Base-by-base conservation (phyloP, 2,113 vertebrate species). In the Corythornis madagascariensis region DNA sequence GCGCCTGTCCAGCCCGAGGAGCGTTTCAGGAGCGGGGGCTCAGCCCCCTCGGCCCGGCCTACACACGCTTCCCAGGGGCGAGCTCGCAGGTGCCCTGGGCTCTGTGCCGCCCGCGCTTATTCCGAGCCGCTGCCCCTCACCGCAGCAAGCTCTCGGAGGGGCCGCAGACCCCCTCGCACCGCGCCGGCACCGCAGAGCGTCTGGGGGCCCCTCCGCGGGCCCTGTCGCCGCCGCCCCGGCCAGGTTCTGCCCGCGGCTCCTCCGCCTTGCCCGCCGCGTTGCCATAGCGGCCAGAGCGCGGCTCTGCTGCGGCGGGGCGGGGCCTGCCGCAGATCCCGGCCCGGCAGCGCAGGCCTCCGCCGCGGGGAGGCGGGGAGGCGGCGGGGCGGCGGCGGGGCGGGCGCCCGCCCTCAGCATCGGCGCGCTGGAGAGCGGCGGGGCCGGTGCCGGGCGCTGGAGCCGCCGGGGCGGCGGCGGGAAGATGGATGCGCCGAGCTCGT, bases 401-500 rank as follows among this genome's bases (percentile, higher is more conserved):
- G 67, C 79, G 96, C 80, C 95, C 94, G 24, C 92, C 89, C 65
- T 88, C 95, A 90, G 90, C 89, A 65, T 95, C 91, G 92, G 93
- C 91, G 89, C 61, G 89, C 71, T 26, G 83, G 60, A 28, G 66
- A 59, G 22, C 61, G 69, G 95, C 90, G 38, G 92, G 94, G 97
- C 96, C 94, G 96, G 79, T 77, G 96, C 91, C 31, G 90, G 92
- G 74, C 85, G 95, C 88, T 40, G 91, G 88, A 91, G 83, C 96
- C 82, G 91, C 90, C 56, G 92, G 61, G 67, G 92, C 86, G 70
- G 56, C 92, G 70, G 56, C 92, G 92, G 92, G 92, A 97, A 95
- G 79, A 98, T 98, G 97, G 98, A 97, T 97, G 95, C 93, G 88
- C 81, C 56, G 89, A 25, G 86, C 78, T 77, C 74, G 52, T 82